Evolutionary conservation across 2,888 invertebrate species (phyloP).

Genomic region (Tinea trinotella): DNA sequence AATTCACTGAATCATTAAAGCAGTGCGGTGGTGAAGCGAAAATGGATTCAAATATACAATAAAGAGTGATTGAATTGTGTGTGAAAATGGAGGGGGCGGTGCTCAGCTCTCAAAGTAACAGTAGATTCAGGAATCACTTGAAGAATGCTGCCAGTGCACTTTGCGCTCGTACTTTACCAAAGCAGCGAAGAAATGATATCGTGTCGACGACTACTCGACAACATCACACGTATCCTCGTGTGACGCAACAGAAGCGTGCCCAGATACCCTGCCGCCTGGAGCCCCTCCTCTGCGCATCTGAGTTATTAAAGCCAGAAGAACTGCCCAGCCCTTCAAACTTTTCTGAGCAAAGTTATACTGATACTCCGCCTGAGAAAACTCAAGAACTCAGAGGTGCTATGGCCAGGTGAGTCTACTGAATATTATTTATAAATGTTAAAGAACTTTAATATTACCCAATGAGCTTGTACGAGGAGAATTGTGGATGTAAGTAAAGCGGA

Average conservation of each 20-base stretch:
- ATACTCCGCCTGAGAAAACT: constrained; percentile 24
- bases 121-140: constrained; percentile 55
- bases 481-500: too few species aligned
- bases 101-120: constrained; percentile 61
- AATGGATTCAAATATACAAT: constrained; percentile 53
- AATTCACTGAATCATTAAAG: background rate
- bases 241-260: constrained; percentile 49
- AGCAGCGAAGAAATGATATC: constrained; percentile 53
- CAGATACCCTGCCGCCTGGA: constrained; percentile 54
- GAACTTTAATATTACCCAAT: too few species aligned
- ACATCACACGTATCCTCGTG: constrained; percentile 60
- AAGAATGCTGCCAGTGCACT: constrained; percentile 64
- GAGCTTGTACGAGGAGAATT: too few species aligned
- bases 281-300: constrained; percentile 38
- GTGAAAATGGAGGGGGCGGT: constrained; percentile 66
- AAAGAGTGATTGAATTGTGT: constrained; percentile 20
- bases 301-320: constrained; percentile 20
- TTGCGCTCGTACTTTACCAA: constrained; percentile 60
- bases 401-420: constrained; percentile 49
- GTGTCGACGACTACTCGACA: constrained; percentile 39
- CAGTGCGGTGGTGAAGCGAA: constrained; percentile 24
- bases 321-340: background rate
- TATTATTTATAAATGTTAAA: constrained; percentile 1
- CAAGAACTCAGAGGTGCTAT: constrained; percentile 47
- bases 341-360: background rate